Base-by-base conservation (phyloP, 2,797 vertebrate species). In the Anabacerthia variegaticeps region DNA sequence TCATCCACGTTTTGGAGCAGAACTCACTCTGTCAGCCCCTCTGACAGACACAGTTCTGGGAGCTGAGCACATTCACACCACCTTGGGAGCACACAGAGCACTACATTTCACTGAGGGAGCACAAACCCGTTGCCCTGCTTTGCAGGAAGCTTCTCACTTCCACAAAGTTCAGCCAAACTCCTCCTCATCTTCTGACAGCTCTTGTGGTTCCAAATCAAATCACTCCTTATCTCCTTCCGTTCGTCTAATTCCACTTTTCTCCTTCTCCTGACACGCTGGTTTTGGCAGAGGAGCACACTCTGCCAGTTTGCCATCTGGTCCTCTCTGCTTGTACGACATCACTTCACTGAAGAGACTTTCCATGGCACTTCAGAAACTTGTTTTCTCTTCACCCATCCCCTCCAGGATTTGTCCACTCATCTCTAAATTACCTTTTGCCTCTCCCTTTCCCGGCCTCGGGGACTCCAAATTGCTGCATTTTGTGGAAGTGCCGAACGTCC, bases 131-230 rank as follows among this genome's bases (percentile, higher is more conserved):
- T 95, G 95, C 96, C 94, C 94, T 81, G 91, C 95, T 94, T 93
- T 30, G 88, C 93, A 84, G 94, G 92, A 94, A 94, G 94, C 94
- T 94, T 96, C 95, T 92, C 94, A 92, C 91, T 96, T 95, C 77
- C 78, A 83, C 95, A 81, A 96, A 97, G 96, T 95, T 97, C 96
- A 97, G 95, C 93, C 95, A 96, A 93, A 95, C 93, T 97, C 95
- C 96, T 96, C 95, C 95, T 96, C 92, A 94, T 94, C 95, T 96
- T 83, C 87, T 95, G 95, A 96, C 95, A 97, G 94, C 93, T 95
- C 91, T 89, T 39, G 92, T 86, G 95, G 5, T 73, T 97, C 95
- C 93, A 95, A 96, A 96, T 93, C 91, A 51, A 94, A 95, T 97
- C 95, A 95, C 87, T 96, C 69, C 88, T 84, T 91, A 92, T 93